Conservation (phyloP, 2,113 vertebrate species). For the Oenanthe oenanthe region DNA sequence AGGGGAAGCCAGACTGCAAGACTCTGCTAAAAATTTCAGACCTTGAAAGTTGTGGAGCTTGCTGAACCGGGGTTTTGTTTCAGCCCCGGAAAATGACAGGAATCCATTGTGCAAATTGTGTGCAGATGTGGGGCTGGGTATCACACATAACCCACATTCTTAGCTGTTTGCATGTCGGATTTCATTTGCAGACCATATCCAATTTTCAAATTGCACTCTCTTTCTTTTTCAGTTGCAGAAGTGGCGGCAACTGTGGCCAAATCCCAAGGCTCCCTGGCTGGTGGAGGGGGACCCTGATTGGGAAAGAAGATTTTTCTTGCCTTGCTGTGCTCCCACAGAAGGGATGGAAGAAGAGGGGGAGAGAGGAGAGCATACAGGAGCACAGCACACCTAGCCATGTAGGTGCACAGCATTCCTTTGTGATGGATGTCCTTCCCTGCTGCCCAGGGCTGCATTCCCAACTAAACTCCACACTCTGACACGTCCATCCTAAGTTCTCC, state of each 20-base stretch:
- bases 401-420: rapidly evolving
- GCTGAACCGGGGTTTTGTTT: conserved; percentile 24
- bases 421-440: neutral
- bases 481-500: rapidly evolving
- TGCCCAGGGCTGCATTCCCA: neutral
- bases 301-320: neutral
- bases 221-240: neutral
- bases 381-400: rapidly evolving
- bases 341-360: neutral
- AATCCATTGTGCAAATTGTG: conserved; percentile 48
- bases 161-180: neutral
- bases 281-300: neutral
- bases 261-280: neutral
- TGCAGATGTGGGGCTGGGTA: conserved; percentile 35
- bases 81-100: conserved; percentile 7
- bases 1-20: neutral
- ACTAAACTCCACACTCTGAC: rapidly evolving
- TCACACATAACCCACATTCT: neutral
- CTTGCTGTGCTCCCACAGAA: neutral
- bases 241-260: neutral
- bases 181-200: neutral
- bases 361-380: rapidly evolving
- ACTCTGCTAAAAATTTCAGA: neutral
- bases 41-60: neutral
- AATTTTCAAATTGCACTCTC: neutral